Conservation (phyloP, 2,113 vertebrate genomes). For the Chloropsis hardwickii region DNA sequence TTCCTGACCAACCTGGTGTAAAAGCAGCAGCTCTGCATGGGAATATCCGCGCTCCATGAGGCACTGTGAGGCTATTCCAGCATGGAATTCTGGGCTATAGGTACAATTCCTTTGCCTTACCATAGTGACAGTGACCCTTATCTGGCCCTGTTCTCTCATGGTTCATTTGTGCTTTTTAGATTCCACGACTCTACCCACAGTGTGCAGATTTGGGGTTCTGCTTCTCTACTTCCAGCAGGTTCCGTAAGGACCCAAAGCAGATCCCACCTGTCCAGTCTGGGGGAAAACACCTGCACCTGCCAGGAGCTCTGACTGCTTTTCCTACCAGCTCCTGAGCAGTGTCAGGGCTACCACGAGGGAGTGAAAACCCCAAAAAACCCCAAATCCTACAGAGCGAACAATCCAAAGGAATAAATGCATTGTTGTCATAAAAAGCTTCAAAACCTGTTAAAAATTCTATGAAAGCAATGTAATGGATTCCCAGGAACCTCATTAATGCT, state of each 20-base stretch:
- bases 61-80: not conserved
- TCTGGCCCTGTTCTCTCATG: not conserved
- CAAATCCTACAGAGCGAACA: not conserved
- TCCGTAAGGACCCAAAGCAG: too few species aligned
- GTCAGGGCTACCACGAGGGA: not conserved
- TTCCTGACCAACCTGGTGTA: not conserved
- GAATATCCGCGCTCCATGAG: not conserved
- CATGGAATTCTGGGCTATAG: not conserved
- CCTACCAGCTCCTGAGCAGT: not conserved
- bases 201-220: not conserved
- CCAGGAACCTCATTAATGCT: not conserved
- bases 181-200: not conserved
- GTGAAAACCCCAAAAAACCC: not conserved
- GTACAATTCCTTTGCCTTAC: not conserved
- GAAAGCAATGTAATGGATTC: not conserved
- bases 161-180: not conserved
- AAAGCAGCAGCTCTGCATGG: not conserved
- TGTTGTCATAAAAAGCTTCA: not conserved
- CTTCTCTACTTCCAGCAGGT: not conserved
- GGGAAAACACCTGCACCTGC: not conserved
- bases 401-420: not conserved
- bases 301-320: not conserved
- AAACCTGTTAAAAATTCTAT: not conserved
- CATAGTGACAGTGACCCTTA: not conserved
- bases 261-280: not conserved